Conservation (phyloP, 2,888 invertebrate genomes). For the Dyspetes luteomarginatus region DNA sequence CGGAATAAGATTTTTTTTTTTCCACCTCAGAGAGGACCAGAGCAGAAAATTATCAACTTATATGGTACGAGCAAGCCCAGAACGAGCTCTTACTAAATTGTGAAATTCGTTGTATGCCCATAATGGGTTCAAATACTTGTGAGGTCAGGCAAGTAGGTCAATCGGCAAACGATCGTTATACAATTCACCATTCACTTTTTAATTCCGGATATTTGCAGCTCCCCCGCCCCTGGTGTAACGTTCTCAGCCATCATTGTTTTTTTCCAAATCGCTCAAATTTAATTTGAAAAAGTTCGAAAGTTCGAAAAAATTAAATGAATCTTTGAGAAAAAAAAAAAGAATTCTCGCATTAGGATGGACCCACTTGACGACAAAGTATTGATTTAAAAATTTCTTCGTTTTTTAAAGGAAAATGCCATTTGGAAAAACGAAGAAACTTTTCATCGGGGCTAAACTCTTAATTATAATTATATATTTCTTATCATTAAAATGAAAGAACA, state of each 20-base stretch:
- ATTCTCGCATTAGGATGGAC: too few species aligned
- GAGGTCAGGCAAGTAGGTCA: slow-evolving; percentile 70
- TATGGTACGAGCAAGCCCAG: background rate
- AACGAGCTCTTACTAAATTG: background rate
- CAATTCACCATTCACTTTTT: slow-evolving; percentile 68
- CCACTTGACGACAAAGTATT: too few species aligned
- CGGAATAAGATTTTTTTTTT: too few species aligned
- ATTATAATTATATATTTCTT: too few species aligned
- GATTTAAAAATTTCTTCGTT: too few species aligned
- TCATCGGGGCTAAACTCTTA: too few species aligned
- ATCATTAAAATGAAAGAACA: slow-evolving; percentile 44
- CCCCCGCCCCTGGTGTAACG: background rate
- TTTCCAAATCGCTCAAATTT: background rate
- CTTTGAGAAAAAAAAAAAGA: too few species aligned
- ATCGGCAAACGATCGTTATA: slow-evolving; percentile 57
- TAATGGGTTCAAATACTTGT: slow-evolving; percentile 55
- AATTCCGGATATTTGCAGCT: slow-evolving; percentile 12
- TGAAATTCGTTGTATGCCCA: slow-evolving; percentile 14
- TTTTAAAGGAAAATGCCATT: too few species aligned
- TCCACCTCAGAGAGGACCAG: too few species aligned
- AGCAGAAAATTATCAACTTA: slow-evolving; percentile 5
- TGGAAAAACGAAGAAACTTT: too few species aligned
- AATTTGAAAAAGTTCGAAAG: too few species aligned
- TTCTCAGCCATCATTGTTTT: background rate
- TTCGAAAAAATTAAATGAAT: too few species aligned